Percentiles rank a stretch among this genome's conserved stretches.
Evolutionary conservation across 2,113 vertebrate species (phyloP).

Genomic region (Scartelaos histophorus): DNA sequence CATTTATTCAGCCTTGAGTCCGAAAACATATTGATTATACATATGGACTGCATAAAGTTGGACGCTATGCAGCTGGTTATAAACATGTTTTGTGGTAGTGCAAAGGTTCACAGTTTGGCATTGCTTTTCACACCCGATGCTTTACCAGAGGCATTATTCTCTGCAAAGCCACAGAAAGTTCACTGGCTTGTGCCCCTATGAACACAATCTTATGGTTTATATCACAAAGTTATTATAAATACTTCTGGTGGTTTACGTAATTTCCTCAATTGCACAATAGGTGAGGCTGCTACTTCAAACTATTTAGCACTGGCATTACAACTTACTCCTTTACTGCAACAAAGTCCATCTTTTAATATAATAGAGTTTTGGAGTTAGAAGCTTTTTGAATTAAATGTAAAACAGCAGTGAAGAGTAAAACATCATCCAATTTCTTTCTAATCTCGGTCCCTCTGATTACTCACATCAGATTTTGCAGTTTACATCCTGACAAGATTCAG

Average conservation of each 20-base stretch:
- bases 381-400: too few species aligned
- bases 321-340: conserved; percentile 15
- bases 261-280: not conserved
- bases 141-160: not conserved
- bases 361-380: too few species aligned
- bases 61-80: conserved; percentile 4
- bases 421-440: too few species aligned
- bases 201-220: not conserved
- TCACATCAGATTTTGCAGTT: too few species aligned
- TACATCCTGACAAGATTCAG: too few species aligned
- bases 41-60: not conserved
- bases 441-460: too few species aligned
- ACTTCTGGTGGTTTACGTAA: not conserved
- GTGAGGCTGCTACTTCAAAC: not conserved
- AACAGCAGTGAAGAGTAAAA: too few species aligned
- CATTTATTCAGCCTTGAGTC: conserved; percentile 9
- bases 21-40: conserved; percentile 16
- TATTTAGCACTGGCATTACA: conserved; percentile 1
- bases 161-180: not conserved
- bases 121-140: not conserved
- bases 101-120: conserved; percentile 1
- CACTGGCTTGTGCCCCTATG: not conserved
- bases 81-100: conserved; percentile 5
- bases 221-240: not conserved
- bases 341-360: not conserved